These are phyloP conservation scores for Etheostoma cragini DNA, from an alignment of 2,113 vertebrate genomes.

Conservation along the genomic window DNA sequence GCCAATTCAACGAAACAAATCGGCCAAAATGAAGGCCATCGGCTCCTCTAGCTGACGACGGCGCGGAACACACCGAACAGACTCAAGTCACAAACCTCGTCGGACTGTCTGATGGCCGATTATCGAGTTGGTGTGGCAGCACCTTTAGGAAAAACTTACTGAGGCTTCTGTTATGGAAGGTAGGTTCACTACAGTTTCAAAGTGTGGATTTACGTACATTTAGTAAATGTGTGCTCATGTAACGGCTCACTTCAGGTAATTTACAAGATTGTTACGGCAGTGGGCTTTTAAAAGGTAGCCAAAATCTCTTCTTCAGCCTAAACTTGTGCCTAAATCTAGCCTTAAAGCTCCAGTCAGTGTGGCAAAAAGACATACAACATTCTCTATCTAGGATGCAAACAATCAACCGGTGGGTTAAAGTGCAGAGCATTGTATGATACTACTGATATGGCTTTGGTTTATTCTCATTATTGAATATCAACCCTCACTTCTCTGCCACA, in stretches of 20 bases:
- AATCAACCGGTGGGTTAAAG: not conserved
- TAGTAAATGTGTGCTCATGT: not conserved
- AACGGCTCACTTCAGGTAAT: not conserved
- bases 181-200: not conserved
- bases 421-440: not conserved
- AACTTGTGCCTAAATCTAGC: not conserved
- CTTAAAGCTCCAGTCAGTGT: too few species aligned
- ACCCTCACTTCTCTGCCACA: not conserved
- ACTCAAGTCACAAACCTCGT: too few species aligned
- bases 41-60: too few species aligned
- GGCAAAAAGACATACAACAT: not conserved
- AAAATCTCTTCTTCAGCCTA: not conserved
- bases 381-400: not conserved
- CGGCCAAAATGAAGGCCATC: too few species aligned
- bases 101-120: too few species aligned
- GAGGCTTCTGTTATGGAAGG: not conserved
- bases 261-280: not conserved
- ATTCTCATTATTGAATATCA: not conserved
- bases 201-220: not conserved
- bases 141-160: not conserved
- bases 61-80: too few species aligned
- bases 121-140: too few species aligned
- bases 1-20: too few species aligned
- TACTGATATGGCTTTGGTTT: not conserved
- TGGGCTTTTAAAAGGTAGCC: not conserved